Evolutionary conservation across 2,797 vertebrate genomes (phyloP), one percentile per base, ranked within the genome.

Genomic region (Hemitrygon akajei): DNA sequence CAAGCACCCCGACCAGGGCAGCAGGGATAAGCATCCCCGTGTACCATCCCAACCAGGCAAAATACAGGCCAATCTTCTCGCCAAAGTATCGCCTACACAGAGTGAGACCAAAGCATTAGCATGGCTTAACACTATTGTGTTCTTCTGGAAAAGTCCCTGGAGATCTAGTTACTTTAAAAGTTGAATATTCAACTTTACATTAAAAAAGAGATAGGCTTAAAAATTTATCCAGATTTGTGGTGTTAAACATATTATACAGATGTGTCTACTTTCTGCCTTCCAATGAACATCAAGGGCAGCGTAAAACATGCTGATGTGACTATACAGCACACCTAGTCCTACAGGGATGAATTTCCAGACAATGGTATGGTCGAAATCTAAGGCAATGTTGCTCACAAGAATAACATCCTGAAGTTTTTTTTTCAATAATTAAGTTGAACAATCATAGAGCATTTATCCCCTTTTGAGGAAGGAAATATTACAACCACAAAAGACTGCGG

Each of bases 1-100:
- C 98, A 94, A 99, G 98, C 82, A 99, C 96, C 0, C 99, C 99
- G 56, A 99, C 98, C 79, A 99, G 96, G 10, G 99, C 98, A 7
- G 99, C 98, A 12, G 98, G 99, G 94, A 99, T 99, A 94, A 99
- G 96, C 99, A 99, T 99, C 84, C 99, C 99, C 0, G 98, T 99
- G 94, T 99, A 99, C 99, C 99, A 99, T 47, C 99, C 99, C 95
- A 99, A 94, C 99, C 99, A 99, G 0, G 99, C 99, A 95, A 99
- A 99, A 96, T 99, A 99, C 22, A 99, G 97, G 9, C 99, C 99
- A 0, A 99, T 99, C 95, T 99, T 99, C 97, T 99, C 99, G 93
- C 99, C 99, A 95, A 99, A 99, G 95, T 99, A 99, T 37, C 99
- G 96, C 95, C 99, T 99, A 94, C 3, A 91, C 75, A 91, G 94